These are phyloP conservation scores for Wasmannia auropunctata DNA, from an alignment of 1,140 invertebrate genomes.

Conservation along the genomic window DNA sequence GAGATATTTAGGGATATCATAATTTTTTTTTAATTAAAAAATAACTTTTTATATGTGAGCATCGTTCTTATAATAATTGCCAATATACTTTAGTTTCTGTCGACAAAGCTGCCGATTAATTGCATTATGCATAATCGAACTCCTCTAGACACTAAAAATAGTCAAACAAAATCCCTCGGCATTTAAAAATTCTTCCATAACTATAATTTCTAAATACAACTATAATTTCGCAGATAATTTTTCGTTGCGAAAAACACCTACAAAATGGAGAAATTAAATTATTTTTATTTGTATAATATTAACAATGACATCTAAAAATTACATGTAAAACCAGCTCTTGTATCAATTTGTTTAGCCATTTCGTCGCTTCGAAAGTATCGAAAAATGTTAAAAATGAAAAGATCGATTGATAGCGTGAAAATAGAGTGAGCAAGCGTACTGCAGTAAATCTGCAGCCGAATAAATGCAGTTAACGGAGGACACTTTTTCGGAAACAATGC, in stretches of 20 bases:
- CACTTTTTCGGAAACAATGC: neutral
- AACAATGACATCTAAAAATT: neutral
- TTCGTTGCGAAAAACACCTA: neutral
- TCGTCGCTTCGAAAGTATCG: neutral
- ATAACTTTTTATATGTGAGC: neutral
- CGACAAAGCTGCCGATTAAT: neutral
- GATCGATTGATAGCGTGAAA: slow-evolving; percentile 30
- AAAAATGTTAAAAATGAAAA: slow-evolving; percentile 42
- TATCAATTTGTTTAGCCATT: neutral
- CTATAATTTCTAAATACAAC: neutral
- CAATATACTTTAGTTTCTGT: slow-evolving; percentile 2
- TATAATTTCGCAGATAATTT: slow-evolving; percentile 4
- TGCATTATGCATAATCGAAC: slow-evolving; percentile 28
- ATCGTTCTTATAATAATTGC: neutral
- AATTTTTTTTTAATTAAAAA: neutral
- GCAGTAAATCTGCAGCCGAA: neutral
- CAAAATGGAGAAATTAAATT: neutral
- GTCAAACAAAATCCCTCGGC: neutral
- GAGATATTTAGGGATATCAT: neutral
- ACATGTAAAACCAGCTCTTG: neutral
- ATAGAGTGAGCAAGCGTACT: neutral
- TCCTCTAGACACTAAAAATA: slow-evolving; percentile 40
- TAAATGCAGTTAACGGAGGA: neutral
- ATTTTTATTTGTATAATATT: neutral
- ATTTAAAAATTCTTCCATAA: neutral